Percentiles rank a stretch among this genome's conserved stretches.
phyloP scores from a whole-genome alignment of 2,113 vertebrate species.

The Odocoileus hemionus region DNA sequence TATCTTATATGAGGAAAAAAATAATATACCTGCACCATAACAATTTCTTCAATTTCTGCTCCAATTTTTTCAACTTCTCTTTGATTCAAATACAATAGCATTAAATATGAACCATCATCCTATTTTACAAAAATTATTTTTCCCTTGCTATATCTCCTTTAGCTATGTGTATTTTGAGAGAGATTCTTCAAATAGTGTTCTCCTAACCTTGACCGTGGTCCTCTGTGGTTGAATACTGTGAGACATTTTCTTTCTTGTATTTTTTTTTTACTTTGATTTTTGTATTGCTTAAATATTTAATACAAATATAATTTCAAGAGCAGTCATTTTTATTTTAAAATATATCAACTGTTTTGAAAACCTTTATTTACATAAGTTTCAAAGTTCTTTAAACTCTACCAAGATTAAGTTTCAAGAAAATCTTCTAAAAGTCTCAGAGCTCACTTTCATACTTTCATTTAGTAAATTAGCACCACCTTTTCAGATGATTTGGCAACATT shows the following conservation, averaged over 20 bases:
- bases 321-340: not conserved
- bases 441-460: not conserved
- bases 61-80: not conserved
- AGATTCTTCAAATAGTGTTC: not conserved
- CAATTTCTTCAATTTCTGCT: not conserved
- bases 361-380: not conserved
- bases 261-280: not conserved
- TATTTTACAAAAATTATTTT: not conserved
- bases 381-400: not conserved
- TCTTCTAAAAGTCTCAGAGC: not conserved
- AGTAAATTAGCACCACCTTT: not conserved
- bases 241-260: not conserved
- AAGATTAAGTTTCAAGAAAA: not conserved
- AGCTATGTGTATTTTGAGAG: not conserved
- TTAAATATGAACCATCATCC: not conserved
- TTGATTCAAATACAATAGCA: not conserved
- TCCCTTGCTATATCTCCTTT: not conserved
- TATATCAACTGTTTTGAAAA: not conserved
- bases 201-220: not conserved
- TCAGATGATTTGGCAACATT: not conserved
- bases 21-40: not conserved
- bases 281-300: not conserved
- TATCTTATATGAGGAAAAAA: not conserved
- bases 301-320: not conserved
- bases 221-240: not conserved